Percentiles rank a stretch among this genome's conserved stretches.
phyloP scores from a whole-genome alignment of 2,888 invertebrate species.

The Drosophila recens region DNA sequence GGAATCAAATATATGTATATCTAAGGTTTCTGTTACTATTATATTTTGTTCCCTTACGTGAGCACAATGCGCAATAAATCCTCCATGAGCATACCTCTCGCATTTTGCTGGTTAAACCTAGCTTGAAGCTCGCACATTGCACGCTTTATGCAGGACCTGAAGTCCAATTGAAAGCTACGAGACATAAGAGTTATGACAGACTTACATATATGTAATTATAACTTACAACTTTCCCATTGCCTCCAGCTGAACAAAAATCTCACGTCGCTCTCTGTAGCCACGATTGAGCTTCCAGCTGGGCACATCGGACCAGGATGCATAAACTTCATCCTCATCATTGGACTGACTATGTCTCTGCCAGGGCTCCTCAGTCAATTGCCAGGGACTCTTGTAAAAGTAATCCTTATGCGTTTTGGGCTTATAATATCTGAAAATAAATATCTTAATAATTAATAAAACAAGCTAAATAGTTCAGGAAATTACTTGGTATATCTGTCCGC shows the following conservation, averaged over 20 bases:
- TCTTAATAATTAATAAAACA: not conserved
- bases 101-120: constrained; percentile 86
- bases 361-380: constrained; percentile 31
- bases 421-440: constrained; percentile 6
- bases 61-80: constrained; percentile 88
- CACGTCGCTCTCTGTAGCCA: constrained; percentile 71
- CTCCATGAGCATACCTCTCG: constrained; percentile 86
- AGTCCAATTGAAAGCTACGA: constrained; percentile 61
- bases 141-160: constrained; percentile 87
- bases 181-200: too few species aligned
- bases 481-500: constrained; percentile 15
- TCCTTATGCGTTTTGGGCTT: constrained; percentile 18
- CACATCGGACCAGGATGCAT: constrained; percentile 43
- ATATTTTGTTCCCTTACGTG: constrained; percentile 85
- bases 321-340: constrained; percentile 20
- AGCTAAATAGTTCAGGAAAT: not conserved
- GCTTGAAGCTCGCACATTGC: constrained; percentile 89
- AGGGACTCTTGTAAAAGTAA: constrained; percentile 50
- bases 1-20: not conserved
- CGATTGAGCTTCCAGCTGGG: constrained; percentile 62
- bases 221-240: constrained; percentile 68
- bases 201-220: not conserved
- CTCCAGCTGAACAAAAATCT: constrained; percentile 70
- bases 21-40: not conserved
- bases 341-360: not conserved